Conservation (phyloP, 2,888 invertebrate genomes). For the Drosophila parthenogenetica region DNA sequence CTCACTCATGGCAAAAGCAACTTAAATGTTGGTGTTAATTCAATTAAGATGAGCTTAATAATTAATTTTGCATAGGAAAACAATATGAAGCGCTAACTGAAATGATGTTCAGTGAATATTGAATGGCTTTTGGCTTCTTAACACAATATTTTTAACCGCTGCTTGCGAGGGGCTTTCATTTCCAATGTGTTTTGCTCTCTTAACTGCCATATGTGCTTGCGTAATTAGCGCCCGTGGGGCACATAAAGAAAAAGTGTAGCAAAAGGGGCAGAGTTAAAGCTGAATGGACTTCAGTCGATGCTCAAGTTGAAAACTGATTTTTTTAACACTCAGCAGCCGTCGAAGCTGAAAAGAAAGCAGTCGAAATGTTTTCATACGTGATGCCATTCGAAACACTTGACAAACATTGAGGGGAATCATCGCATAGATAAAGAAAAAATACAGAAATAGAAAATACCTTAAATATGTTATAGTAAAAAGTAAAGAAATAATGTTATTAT, state of each 20-base stretch:
- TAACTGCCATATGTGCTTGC: constrained; percentile 63
- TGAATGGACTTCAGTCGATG: constrained; percentile 5
- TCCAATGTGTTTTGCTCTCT: constrained; percentile 25
- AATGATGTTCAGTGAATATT: constrained; percentile 28
- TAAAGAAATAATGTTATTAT: constrained; percentile 66
- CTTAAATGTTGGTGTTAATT: constrained; percentile 69
- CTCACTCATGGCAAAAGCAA: constrained; percentile 1
- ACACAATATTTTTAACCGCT: constrained; percentile 19
- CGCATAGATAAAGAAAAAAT: constrained; percentile 14
- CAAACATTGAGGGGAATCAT: constrained; percentile 53
- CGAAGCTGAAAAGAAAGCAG: constrained; percentile 58
- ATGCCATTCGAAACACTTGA: constrained; percentile 70
- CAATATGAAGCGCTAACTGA: constrained; percentile 66
- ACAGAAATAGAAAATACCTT: constrained; percentile 38
- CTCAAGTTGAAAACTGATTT: constrained; percentile 19
- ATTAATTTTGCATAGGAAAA: constrained; percentile 69
- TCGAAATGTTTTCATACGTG: constrained; percentile 55
- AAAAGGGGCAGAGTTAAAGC: constrained; percentile 43
- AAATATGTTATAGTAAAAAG: constrained; percentile 31
- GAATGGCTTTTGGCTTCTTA: constrained; percentile 8
- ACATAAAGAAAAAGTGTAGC: constrained; percentile 58
- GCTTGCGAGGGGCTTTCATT: constrained; percentile 44
- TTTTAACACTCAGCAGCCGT: constrained; percentile 21
- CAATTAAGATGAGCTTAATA: constrained; percentile 68
- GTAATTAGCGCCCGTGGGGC: constrained; percentile 67